Percentiles rank a stretch among this genome's conserved stretches.
These are phyloP conservation scores for Pelodiscus sinensis DNA, from an alignment of 2,113 vertebrate species.

Conservation along the genomic window DNA sequence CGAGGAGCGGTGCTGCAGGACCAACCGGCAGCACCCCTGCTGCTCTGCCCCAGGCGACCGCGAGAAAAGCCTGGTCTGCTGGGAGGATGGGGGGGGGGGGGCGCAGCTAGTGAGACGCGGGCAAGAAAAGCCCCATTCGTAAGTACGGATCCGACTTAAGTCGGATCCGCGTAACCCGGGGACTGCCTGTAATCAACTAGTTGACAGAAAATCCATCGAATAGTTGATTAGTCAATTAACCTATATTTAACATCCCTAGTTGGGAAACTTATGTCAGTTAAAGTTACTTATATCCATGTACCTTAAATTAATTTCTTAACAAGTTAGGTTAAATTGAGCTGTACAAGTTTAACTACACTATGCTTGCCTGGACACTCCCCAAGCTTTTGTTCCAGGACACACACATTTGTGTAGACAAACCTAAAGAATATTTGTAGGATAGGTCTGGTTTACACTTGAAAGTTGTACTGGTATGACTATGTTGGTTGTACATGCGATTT, in stretches of 20 bases:
- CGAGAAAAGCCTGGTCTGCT: too few species aligned
- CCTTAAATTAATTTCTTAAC: background rate
- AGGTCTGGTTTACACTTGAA: conserved; percentile 41
- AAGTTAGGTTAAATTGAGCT: background rate
- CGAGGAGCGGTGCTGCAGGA: too few species aligned
- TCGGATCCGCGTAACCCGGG: too few species aligned
- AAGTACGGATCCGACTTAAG: too few species aligned
- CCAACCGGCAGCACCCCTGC: too few species aligned
- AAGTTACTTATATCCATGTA: fast-evolving
- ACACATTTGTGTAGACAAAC: conserved; percentile 17
- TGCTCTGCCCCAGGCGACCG: too few species aligned
- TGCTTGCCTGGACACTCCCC: background rate
- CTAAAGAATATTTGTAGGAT: background rate
- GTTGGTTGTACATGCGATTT: background rate
- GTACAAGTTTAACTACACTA: background rate
- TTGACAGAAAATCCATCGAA: too few species aligned
- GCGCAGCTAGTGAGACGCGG: too few species aligned
- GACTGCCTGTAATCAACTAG: too few species aligned
- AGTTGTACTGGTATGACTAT: background rate
- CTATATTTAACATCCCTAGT: background rate
- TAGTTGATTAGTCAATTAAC: too few species aligned
- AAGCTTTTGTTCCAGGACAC: conserved; percentile 48
- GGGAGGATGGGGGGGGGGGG: too few species aligned
- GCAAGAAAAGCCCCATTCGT: too few species aligned
- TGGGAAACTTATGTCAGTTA: background rate